These are phyloP conservation scores for Neodiprion lecontei DNA, from an alignment of 1,140 invertebrate species.

Conservation along the genomic window DNA sequence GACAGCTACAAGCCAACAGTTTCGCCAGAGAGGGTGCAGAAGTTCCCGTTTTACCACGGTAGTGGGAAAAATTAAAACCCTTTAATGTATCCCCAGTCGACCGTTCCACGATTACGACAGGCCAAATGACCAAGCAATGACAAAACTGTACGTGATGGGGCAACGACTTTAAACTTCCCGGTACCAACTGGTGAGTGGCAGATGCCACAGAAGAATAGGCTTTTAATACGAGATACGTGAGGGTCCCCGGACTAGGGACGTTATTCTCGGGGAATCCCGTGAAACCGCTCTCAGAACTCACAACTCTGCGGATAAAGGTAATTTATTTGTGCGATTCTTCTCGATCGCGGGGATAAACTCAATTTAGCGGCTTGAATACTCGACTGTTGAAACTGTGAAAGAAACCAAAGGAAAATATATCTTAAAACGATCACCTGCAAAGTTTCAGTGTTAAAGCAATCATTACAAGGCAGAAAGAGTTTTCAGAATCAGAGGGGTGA, in stretches of 20 bases:
- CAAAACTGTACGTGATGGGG: background rate
- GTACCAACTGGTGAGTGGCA: background rate
- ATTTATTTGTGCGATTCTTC: too few relatives aligned
- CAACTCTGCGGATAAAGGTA: too few relatives aligned
- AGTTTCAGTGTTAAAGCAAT: background rate
- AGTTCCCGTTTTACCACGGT: background rate
- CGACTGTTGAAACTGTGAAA: too few relatives aligned
- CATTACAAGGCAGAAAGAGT: background rate
- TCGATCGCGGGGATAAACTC: too few relatives aligned
- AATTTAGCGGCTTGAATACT: too few relatives aligned
- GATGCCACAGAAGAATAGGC: background rate
- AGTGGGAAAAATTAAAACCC: background rate
- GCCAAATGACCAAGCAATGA: background rate
- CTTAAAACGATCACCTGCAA: background rate
- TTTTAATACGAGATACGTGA: constrained; percentile 5
- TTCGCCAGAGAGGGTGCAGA: background rate
- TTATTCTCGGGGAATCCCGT: too few relatives aligned
- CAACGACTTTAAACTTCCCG: background rate
- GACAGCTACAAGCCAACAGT: background rate
- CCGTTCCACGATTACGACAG: background rate
- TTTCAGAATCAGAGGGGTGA: background rate
- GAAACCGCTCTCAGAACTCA: too few relatives aligned
- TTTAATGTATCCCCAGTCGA: background rate
- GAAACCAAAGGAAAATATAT: too few relatives aligned
- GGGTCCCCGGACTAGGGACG: background rate